These are phyloP conservation scores for Cryptocephalus moraei DNA, from an alignment of 2,888 invertebrate genomes.

Conservation along the genomic window DNA sequence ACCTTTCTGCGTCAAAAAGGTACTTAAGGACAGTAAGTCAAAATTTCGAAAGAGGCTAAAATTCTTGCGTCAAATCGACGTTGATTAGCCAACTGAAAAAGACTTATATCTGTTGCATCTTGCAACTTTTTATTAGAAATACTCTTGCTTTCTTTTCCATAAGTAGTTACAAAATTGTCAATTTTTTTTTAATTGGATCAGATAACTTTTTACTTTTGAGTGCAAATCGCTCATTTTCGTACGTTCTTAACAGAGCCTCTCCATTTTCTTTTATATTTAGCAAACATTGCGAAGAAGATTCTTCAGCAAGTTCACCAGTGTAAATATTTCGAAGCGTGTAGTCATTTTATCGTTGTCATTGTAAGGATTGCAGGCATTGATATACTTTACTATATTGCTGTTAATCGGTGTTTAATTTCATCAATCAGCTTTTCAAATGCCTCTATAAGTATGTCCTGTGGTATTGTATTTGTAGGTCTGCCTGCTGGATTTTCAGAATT, in stretches of 20 bases:
- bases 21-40: too few species aligned
- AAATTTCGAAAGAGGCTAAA: too few species aligned
- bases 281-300: constrained; percentile 9
- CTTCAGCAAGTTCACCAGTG: constrained; percentile 10
- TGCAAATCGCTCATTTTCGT: constrained; percentile 8
- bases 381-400: constrained; percentile 10
- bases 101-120: background rate
- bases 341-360: too few species aligned
- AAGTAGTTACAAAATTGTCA: background rate
- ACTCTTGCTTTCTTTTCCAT: background rate
- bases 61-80: too few species aligned
- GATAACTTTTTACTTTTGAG: background rate
- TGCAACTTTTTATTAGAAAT: background rate
- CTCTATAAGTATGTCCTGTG: too few species aligned
- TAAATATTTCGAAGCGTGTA: constrained; percentile 12
- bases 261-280: constrained; percentile 11
- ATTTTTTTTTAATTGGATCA: background rate
- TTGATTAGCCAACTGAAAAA: too few species aligned
- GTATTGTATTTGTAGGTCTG: too few species aligned
- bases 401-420: background rate
- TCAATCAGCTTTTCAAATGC: background rate
- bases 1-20: too few species aligned
- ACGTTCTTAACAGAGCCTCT: constrained; percentile 9
- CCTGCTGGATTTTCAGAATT: too few species aligned
- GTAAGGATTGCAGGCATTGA: constrained; percentile 12